A percentile compares a stretch with the other conserved stretches of the same genome.
Evolutionary conservation across 2,797 vertebrate species (phyloP).

Genomic region (Notamacropus eugenii): DNA sequence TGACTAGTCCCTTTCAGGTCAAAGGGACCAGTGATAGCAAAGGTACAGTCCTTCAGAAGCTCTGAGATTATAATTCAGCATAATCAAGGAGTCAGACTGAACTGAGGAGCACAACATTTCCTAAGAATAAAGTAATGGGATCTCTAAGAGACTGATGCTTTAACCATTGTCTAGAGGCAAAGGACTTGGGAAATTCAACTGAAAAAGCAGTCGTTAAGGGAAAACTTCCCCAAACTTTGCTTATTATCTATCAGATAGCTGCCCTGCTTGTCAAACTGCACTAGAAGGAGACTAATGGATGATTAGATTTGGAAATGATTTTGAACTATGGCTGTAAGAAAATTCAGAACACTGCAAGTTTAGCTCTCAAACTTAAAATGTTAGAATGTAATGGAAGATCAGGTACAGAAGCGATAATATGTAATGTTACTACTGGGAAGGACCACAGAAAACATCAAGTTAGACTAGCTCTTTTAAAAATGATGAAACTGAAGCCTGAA

Average conservation of each 20-base stretch:
- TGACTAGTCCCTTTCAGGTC: not conserved
- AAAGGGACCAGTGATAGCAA: not conserved
- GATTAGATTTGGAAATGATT: not conserved
- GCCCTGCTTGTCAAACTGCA: conserved; percentile 46
- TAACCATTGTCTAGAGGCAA: not conserved
- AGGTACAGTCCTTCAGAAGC: not conserved
- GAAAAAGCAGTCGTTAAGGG: not conserved
- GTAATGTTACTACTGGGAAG: not conserved
- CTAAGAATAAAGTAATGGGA: not conserved
- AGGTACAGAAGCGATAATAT: not conserved
- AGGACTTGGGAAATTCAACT: not conserved
- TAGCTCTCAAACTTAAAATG: not conserved
- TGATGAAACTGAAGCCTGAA: not conserved
- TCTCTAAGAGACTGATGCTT: not conserved
- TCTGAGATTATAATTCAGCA: not conserved
- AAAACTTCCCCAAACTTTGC: not conserved
- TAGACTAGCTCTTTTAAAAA: not conserved
- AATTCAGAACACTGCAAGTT: not conserved
- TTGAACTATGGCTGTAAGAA: not conserved
- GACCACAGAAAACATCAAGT: not conserved
- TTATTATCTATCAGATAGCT: not conserved
- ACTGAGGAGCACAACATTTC: not conserved
- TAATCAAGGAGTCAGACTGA: not conserved
- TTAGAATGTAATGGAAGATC: not conserved
- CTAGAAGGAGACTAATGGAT: not conserved